Conservation (phyloP, 2,888 invertebrate genomes). For the Ethmia dodecea region DNA sequence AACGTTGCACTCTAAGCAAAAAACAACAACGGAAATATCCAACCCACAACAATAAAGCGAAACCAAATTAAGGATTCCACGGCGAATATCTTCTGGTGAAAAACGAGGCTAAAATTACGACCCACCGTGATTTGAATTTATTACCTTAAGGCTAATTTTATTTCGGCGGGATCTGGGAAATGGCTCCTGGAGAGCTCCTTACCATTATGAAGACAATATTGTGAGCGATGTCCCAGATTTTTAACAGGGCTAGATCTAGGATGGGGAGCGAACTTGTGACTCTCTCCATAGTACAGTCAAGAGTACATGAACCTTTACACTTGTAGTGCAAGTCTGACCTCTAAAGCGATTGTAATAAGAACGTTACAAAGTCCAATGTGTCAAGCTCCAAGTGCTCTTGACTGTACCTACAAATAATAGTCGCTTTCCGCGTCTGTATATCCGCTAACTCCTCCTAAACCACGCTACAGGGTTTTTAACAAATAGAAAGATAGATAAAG, state of each 20-base stretch:
- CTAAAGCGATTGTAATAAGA: too few relatives aligned
- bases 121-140: constrained; percentile 72
- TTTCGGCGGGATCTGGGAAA: constrained; percentile 50
- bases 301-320: too few relatives aligned
- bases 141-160: constrained; percentile 70
- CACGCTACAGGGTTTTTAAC: too few relatives aligned
- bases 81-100: constrained; percentile 62
- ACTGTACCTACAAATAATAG: too few relatives aligned
- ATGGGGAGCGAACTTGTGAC: too few relatives aligned
- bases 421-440: too few relatives aligned
- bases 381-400: too few relatives aligned
- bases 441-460: too few relatives aligned
- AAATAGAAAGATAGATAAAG: too few relatives aligned
- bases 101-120: constrained; percentile 66
- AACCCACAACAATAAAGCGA: constrained; percentile 61
- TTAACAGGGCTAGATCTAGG: constrained; percentile 12
- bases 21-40: constrained; percentile 54
- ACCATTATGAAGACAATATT: constrained; percentile 54
- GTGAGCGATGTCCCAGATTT: constrained; percentile 41
- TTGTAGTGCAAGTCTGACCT: too few relatives aligned
- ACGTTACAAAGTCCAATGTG: too few relatives aligned
- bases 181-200: constrained; percentile 37
- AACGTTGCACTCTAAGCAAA: constrained; percentile 37
- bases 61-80: constrained; percentile 69
- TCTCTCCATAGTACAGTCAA: too few relatives aligned